Percentiles rank a stretch among this genome's conserved stretches.
Conservation (phyloP, 2,797 vertebrate genomes). For the Poliocrania exsul region DNA sequence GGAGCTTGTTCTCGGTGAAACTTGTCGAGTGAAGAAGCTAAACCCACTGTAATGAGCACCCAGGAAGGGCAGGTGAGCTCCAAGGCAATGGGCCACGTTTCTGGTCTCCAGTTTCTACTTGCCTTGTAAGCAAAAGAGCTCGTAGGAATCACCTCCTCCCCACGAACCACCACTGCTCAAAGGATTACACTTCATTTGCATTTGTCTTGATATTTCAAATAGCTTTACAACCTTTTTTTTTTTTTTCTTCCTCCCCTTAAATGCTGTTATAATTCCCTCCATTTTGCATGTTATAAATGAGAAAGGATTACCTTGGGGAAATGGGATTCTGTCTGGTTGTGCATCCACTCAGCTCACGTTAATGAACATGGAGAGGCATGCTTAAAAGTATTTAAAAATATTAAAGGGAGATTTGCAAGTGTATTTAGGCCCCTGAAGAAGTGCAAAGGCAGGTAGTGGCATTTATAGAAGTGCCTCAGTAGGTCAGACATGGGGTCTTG, state of each 20-base stretch:
- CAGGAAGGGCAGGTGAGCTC: neutral
- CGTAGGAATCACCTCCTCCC: constrained; percentile 18
- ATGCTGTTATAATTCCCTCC: constrained; percentile 35
- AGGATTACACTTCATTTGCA: constrained; percentile 60
- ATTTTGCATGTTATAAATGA: constrained; percentile 36
- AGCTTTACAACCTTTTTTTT: neutral
- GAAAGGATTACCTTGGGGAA: constrained; percentile 41
- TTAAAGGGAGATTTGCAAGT: constrained; percentile 44
- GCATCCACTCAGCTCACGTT: constrained; percentile 39
- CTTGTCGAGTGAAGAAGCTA: constrained; percentile 8
- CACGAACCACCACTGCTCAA: neutral
- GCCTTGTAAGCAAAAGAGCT: constrained; percentile 4
- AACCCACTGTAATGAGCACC: neutral
- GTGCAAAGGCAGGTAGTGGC: neutral
- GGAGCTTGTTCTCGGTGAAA: constrained; percentile 12
- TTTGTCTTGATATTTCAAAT: constrained; percentile 47
- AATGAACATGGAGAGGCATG: constrained; percentile 42
- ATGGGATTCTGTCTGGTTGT: constrained; percentile 62
- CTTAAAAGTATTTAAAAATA: constrained; percentile 43
- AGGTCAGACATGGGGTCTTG: neutral
- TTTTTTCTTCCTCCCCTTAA: neutral
- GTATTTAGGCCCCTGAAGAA: neutral
- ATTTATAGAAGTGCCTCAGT: neutral
- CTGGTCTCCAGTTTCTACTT: constrained; percentile 20
- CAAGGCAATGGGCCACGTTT: neutral